Evolutionary conservation across 2,797 vertebrate species (phyloP), one percentile per base, ranked within the genome.

Genomic region (Urophycis tenuis): DNA sequence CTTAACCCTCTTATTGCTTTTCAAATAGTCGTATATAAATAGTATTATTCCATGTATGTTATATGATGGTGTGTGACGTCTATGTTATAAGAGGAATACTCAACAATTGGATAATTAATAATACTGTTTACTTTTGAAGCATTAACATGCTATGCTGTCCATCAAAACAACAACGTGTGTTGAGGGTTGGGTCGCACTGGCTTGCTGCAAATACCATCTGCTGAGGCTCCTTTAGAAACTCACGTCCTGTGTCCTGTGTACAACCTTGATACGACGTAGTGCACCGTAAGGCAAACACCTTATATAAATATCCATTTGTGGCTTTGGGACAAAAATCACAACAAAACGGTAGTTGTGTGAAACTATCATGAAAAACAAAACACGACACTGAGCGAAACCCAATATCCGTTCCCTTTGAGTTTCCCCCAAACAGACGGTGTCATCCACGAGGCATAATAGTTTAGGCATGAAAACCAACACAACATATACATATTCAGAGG

Each of bases 401-500:
- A 3, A 19, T 6, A 19, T 14, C 17, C 15, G 17, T 49, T 19
- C 15, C 15, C 39, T 78, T 82, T 77, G 5, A 81, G 74, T 67
- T 77, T 74, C 80, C 29, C 15, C 64, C 67, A 88, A 87, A 88
- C 84, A 79, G 74, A 81, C 85, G 19, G 19, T 60, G 49, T n/a
- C 19, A n/a, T 89, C 84, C 82, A 81, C 31, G 1, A 83, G 80
- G 83, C 71, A 85, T 86, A 73, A 85, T 86, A 73, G 85, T 87
- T 84, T 87, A 30, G 73, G 74, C 71, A 75, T 78, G 73, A 82
- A 81, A 82, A 84, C 12, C 25, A 60, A 60, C 49, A n/a, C 49
- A 60, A 9, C 29, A 49, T 39, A 74, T 60, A 17, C n/a, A 33
- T 85, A 81, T 45, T 78, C 72, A 86, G 77, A 71, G 72, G 72